phyloP scores from a whole-genome alignment of 1,140 invertebrate genomes.

The Cyphomyrmex costatus region DNA sequence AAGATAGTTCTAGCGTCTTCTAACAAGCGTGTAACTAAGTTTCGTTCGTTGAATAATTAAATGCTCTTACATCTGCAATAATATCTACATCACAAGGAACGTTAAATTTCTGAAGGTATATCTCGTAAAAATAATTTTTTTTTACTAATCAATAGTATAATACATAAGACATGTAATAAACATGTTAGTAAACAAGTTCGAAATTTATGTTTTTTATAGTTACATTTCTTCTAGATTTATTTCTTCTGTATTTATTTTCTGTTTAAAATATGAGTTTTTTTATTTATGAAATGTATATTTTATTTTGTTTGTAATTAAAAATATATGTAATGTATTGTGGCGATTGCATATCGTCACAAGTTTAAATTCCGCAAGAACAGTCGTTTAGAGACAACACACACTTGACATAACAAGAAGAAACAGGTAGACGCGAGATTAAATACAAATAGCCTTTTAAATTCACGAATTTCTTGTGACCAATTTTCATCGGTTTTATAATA shows the following conservation, averaged over 20 bases:
- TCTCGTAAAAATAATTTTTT: background rate
- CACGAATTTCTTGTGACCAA: too few relatives aligned
- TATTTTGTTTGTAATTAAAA: background rate
- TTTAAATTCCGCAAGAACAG: too few relatives aligned
- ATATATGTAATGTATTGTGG: background rate
- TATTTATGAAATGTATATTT: background rate
- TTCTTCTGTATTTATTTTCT: background rate
- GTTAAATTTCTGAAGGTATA: conserved; percentile 16
- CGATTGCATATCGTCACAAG: too few relatives aligned
- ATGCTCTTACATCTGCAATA: background rate
- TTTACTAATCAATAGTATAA: background rate
- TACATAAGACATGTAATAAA: background rate
- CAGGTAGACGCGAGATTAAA: too few relatives aligned
- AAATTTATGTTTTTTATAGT: conserved; percentile 22
- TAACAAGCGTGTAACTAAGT: background rate
- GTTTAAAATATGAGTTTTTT: background rate
- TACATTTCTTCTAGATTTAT: background rate
- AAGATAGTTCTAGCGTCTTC: background rate
- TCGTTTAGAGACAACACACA: too few relatives aligned
- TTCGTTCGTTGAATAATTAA: background rate
- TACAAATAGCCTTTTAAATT: too few relatives aligned
- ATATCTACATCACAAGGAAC: background rate
- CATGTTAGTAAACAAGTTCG: background rate
- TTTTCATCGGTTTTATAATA: too few relatives aligned
- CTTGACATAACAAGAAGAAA: too few relatives aligned